Percentiles rank a stretch among this genome's conserved stretches.
phyloP scores from a whole-genome alignment of 2,113 vertebrate genomes.

The Malurus elegans region DNA sequence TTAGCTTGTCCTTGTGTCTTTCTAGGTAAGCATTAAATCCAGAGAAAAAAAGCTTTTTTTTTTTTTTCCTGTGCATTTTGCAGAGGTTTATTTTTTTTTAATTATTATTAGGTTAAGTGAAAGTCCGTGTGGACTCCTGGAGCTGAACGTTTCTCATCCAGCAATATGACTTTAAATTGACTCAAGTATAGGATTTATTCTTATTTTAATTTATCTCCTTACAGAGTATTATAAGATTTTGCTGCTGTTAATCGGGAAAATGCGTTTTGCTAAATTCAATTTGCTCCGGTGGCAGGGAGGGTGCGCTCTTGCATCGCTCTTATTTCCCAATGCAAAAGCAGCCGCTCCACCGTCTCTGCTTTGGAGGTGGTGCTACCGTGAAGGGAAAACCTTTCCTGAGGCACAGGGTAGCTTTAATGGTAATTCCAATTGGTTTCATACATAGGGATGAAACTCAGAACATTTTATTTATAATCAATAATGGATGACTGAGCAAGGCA shows the following conservation, averaged over 20 bases:
- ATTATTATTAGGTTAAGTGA: not conserved
- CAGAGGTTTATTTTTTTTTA: too few species aligned
- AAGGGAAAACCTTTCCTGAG: not conserved
- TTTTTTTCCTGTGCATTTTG: not conserved
- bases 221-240: not conserved
- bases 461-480: not conserved
- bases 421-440: not conserved
- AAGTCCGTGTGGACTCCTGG: not conserved
- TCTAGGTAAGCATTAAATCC: not conserved
- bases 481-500: not conserved
- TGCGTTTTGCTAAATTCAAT: not conserved
- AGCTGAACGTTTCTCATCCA: not conserved
- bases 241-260: not conserved
- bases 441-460: not conserved
- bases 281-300: not conserved
- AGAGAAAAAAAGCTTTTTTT: not conserved
- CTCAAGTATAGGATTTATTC: not conserved
- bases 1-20: not conserved
- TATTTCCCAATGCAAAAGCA: fast-evolving
- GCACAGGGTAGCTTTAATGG: not conserved
- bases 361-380: not conserved
- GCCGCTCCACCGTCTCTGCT: not conserved
- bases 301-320: conserved; percentile 27
- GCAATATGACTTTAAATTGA: not conserved
- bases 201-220: not conserved